phyloP scores from a whole-genome alignment of 2,797 vertebrate species.

The Nothura maculosa region DNA sequence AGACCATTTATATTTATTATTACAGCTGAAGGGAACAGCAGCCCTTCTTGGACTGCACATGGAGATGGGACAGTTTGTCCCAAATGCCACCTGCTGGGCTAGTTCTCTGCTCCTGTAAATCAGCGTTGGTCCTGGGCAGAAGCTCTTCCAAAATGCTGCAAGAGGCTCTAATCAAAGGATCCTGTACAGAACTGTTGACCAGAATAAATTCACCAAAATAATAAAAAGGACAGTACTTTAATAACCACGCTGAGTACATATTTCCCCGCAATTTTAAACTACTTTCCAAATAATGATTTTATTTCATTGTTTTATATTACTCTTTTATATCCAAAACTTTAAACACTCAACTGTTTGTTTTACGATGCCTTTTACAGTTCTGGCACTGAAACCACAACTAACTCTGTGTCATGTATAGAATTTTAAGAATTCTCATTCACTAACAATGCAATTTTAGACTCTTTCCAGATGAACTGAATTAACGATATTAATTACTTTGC shows the following conservation, averaged over 20 bases:
- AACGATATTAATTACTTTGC: conserved; percentile 55
- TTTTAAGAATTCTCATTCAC: conserved; percentile 29
- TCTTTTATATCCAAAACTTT: conserved; percentile 37
- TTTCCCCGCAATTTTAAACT: background rate
- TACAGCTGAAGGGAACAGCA: background rate
- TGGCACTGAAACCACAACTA: background rate
- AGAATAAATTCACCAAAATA: background rate
- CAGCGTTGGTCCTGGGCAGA: background rate
- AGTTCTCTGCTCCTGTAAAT: background rate
- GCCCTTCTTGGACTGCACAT: background rate
- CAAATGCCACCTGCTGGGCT: too few species aligned
- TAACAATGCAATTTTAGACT: conserved; percentile 4
- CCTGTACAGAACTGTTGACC: fast-evolving
- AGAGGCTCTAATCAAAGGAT: fast-evolving
- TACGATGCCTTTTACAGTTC: conserved; percentile 48
- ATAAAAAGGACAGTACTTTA: background rate
- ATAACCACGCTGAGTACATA: fast-evolving
- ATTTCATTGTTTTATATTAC: conserved; percentile 15
- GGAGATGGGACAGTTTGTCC: background rate
- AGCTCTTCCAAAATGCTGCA: background rate
- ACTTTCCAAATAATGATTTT: background rate
- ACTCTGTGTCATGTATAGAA: background rate
- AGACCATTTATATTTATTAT: background rate
- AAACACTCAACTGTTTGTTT: conserved; percentile 40
- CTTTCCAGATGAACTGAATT: conserved; percentile 35